Evolutionary conservation across 37 sponge, comb jelly and placozoan species (phyloP).

Genomic region (Spongia lamella): DNA sequence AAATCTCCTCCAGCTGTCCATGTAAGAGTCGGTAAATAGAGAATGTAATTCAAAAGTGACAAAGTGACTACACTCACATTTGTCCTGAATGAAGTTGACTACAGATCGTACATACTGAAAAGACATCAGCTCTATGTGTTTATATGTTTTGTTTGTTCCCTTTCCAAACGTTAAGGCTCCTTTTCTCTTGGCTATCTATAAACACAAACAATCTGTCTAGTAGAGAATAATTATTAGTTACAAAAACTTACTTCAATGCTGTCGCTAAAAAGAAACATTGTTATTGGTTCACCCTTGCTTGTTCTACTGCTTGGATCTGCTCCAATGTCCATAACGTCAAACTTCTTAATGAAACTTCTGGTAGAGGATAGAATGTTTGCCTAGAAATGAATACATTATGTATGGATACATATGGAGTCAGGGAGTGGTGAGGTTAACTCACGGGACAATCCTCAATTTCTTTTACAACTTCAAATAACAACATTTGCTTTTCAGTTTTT

Average conservation of each 20-base stretch:
- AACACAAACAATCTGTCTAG: neutral
- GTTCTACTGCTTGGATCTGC: slow-evolving; percentile 31
- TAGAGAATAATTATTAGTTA: neutral
- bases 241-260: slow-evolving; percentile 73
- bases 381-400: slow-evolving; percentile 19
- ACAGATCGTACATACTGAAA: too few relatives aligned
- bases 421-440: slow-evolving; percentile 1
- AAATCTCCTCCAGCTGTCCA: too few relatives aligned
- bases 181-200: too few relatives aligned
- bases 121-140: too few relatives aligned
- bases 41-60: too few relatives aligned
- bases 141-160: too few relatives aligned
- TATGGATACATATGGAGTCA: too few relatives aligned
- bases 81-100: too few relatives aligned
- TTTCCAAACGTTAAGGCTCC: too few relatives aligned
- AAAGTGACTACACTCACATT: too few relatives aligned
- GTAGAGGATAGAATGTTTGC: slow-evolving; percentile 69
- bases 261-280: slow-evolving; percentile 81
- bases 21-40: too few relatives aligned
- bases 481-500: slow-evolving; percentile 87
- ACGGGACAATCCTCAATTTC: slow-evolving; percentile 91
- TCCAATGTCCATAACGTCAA: slow-evolving; percentile 68
- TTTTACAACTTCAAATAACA: slow-evolving; percentile 87
- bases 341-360: slow-evolving; percentile 52
- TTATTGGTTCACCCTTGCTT: slow-evolving; percentile 31